A percentile compares a stretch with the other conserved stretches of the same genome.
phyloP scores from a whole-genome alignment of 2,113 vertebrate genomes.

The Montifringilla adamsi region DNA sequence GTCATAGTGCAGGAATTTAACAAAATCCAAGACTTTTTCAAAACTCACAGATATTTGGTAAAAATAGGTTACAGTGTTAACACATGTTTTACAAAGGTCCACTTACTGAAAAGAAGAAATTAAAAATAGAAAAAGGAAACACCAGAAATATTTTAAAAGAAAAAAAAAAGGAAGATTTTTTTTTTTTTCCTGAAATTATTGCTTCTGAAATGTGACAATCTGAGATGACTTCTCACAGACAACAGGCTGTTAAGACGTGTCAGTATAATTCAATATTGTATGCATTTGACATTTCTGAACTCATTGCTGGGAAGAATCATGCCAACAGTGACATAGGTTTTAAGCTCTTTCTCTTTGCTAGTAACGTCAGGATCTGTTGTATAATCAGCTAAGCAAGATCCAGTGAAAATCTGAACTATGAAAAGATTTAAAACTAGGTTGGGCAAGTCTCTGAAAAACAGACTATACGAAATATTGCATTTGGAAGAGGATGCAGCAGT shows the following conservation, averaged over 20 bases:
- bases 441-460: not conserved
- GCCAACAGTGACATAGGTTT: not conserved
- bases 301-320: not conserved
- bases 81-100: not conserved
- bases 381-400: not conserved
- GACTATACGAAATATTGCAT: not conserved
- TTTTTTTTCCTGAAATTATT: not conserved
- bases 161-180: not conserved
- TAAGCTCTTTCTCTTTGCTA: not conserved
- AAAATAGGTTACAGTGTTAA: not conserved
- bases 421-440: not conserved
- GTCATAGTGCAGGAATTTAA: not conserved
- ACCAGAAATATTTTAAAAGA: not conserved
- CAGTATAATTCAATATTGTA: not conserved
- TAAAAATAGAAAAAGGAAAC: not conserved
- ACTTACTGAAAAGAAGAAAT: not conserved
- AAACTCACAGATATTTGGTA: not conserved
- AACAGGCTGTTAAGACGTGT: not conserved
- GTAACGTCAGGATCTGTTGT: not conserved
- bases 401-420: not conserved
- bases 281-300: not conserved
- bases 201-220: not conserved
- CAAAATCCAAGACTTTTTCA: not conserved
- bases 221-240: not conserved
- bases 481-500: not conserved